A percentile compares a stretch with the other conserved stretches of the same genome.
phyloP scores from a whole-genome alignment of 2,888 invertebrate genomes.

The Pterostichus niger region DNA sequence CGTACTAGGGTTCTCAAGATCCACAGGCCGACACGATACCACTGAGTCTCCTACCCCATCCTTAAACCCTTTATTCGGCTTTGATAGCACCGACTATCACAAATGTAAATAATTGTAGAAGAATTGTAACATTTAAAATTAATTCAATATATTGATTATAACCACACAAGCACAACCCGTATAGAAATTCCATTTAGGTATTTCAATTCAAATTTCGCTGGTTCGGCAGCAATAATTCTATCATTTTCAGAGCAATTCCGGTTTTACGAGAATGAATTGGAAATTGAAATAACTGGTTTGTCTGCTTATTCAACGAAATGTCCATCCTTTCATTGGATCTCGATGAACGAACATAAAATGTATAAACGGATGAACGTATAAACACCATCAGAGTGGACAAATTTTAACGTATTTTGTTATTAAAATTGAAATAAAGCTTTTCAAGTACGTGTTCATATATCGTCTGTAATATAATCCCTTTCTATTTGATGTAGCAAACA shows the following conservation, averaged over 20 bases:
- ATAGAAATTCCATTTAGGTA: background rate
- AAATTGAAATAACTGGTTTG: slow-evolving; percentile 34
- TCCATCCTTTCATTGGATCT: background rate
- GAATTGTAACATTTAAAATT: background rate
- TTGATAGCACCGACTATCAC: no score
- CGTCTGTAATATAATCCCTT: background rate
- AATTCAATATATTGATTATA: slow-evolving; percentile 8
- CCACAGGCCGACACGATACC: no score
- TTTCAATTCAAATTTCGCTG: slow-evolving; percentile 22
- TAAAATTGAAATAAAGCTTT: background rate
- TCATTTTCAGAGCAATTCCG: slow-evolving; percentile 30
- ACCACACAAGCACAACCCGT: background rate
- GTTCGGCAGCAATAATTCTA: slow-evolving; percentile 37
- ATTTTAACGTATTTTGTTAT: background rate
- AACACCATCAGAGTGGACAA: background rate
- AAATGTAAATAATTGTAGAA: no score
- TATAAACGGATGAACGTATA: background rate
- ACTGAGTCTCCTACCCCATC: no score
- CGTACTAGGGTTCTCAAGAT: no score
- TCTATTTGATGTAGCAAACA: no score
- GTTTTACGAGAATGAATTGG: slow-evolving; percentile 32
- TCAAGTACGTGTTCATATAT: no score
- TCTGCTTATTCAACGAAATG: slow-evolving; percentile 13
- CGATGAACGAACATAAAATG: slow-evolving; percentile 19
- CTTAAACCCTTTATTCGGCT: no score